A percentile compares a stretch with the other conserved stretches of the same genome.
These are phyloP conservation scores for Ceratosolen solmsi DNA, from an alignment of 1,140 invertebrate genomes.

Conservation along the genomic window DNA sequence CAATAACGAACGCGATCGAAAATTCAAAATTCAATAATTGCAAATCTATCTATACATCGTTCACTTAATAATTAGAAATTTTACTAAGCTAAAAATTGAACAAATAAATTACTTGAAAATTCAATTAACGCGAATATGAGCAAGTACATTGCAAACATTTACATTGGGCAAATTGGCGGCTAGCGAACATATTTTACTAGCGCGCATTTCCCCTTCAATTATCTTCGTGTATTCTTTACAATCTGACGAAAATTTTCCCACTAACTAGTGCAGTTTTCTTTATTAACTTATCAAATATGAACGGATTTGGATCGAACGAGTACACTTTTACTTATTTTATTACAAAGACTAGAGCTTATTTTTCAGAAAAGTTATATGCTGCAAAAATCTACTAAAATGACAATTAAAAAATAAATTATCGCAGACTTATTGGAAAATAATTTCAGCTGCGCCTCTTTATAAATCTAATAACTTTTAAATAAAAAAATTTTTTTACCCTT, in stretches of 20 bases:
- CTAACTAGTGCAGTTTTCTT: not conserved
- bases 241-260: not conserved
- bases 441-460: not conserved
- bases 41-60: too few relatives aligned
- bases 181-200: conserved; percentile 19
- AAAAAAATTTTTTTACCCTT: too few relatives aligned
- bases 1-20: too few relatives aligned
- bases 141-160: conserved; percentile 31
- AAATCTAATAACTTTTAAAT: not conserved
- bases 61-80: not conserved
- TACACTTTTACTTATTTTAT: not conserved
- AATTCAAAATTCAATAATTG: too few relatives aligned
- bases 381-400: not conserved
- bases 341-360: too few relatives aligned
- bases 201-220: conserved; percentile 45
- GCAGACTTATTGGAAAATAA: too few relatives aligned
- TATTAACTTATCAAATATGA: not conserved
- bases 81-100: not conserved
- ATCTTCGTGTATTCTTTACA: not conserved
- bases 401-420: not conserved
- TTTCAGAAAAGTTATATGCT: not conserved
- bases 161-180: not conserved
- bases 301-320: too few relatives aligned
- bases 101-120: conserved; percentile 7
- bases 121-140: not conserved